Base-by-base conservation (phyloP, 2,888 invertebrate genomes). In the Altica lythri region DNA sequence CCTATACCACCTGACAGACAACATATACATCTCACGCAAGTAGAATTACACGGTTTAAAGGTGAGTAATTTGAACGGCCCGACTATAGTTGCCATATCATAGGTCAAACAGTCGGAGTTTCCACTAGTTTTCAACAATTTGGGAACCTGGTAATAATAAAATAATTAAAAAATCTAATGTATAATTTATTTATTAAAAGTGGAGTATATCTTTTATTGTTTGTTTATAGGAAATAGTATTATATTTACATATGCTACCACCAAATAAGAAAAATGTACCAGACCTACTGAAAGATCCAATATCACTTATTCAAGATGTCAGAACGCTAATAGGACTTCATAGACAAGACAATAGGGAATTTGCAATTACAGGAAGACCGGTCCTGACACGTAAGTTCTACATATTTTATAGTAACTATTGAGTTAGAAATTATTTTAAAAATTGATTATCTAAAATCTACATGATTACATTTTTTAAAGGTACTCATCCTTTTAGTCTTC, bases 181-280 rank as follows among this genome's bases (percentile, higher is more conserved):
- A n/a, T n/a, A n/a, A n/a, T n/a, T n/a, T n/a, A n/a, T n/a, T n/a
- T n/a, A n/a, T n/a, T n/a, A n/a, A n/a, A n/a, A n/a, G n/a, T 34
- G 6, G 17, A 10, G 32, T 30, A 13, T n/a, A 19, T 18, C n/a
- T 32, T 46, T 9, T 16, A 19, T 22, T 2, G 14, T 14, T 32
- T 51, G 44, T 42, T 34, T 40, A 16, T 78, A 86, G 81, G 91
- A 92, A 45, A 92, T 97, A 64, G 91, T 95, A 13, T 88, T 92
- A 83, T 95, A 92, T 78, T 80, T 97, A 12, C 92, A 94, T 71
- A 88, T 90, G 72, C 78, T 96, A 68, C 93, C 96, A 9, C 86
- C 90, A 0, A 89, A 89, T 55, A 92, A 93, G 71, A 94, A 94
- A 75, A 92, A 90, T 51, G 91, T 97, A 19, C 97, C 97, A 1